phyloP scores from a whole-genome alignment of 2,113 vertebrate species.

The Melanotaenia duboulayi region DNA sequence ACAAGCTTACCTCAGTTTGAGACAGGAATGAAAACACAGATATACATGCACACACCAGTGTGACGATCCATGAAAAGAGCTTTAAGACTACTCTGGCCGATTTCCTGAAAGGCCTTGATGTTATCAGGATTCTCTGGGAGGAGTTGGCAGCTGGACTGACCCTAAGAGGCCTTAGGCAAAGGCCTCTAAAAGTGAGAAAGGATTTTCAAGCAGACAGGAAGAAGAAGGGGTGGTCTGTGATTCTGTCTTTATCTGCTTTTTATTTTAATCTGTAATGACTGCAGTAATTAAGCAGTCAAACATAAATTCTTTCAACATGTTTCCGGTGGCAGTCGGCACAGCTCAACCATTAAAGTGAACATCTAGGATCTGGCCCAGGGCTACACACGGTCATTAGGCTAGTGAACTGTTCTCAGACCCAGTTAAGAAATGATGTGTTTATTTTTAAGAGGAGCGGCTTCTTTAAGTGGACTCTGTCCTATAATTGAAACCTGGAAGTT shows the following conservation, averaged over 20 bases:
- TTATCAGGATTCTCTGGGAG: conserved; percentile 39
- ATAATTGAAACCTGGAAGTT: not conserved
- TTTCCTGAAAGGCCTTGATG: conserved; percentile 50
- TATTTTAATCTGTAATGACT: conserved; percentile 55
- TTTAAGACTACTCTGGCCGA: conserved; percentile 25
- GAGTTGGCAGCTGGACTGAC: not conserved
- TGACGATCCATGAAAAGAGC: conserved; percentile 41
- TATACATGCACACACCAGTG: conserved; percentile 7
- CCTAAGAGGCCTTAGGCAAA: not conserved
- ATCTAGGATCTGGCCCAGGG: conserved; percentile 35
- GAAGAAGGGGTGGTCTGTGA: conserved; percentile 39
- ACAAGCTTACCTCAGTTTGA: conserved; percentile 28
- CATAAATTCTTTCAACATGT: conserved; percentile 72
- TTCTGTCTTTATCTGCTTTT: conserved; percentile 62
- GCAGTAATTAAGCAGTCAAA: conserved; percentile 66
- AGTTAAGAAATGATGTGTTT: conserved; percentile 37
- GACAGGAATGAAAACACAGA: conserved; percentile 13
- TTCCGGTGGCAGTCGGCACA: conserved; percentile 28
- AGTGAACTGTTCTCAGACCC: conserved; percentile 22
- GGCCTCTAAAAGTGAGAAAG: conserved; percentile 10
- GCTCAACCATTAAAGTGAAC: conserved; percentile 1
- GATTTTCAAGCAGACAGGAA: conserved; percentile 35
- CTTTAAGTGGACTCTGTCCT: conserved; percentile 5
- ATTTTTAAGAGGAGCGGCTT: conserved; percentile 41
- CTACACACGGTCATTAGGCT: conserved; percentile 47